Conservation (phyloP, 2,113 vertebrate genomes). For the Ceyx melanurus region DNA sequence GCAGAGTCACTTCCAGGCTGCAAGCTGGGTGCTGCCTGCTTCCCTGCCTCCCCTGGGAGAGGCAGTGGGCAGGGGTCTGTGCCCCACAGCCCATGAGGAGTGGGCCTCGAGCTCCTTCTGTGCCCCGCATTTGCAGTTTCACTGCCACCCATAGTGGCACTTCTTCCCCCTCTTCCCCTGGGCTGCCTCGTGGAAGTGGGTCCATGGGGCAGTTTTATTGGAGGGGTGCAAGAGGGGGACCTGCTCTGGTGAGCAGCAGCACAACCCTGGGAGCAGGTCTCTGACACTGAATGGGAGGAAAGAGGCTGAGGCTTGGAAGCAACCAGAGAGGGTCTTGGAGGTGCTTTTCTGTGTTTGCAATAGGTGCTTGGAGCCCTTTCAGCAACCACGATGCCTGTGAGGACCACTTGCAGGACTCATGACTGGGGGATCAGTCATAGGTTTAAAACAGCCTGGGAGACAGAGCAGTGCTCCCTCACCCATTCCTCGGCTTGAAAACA, state of each 20-base stretch:
- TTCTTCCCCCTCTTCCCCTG: not conserved
- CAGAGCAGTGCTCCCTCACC: fast-evolving
- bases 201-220: not conserved
- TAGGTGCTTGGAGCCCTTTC: not conserved
- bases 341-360: not conserved
- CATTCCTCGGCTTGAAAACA: not conserved
- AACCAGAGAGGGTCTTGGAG: fast-evolving
- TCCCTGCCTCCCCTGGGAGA: not conserved
- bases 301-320: fast-evolving
- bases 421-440: not conserved
- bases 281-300: not conserved
- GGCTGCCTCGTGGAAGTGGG: not conserved
- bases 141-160: not conserved
- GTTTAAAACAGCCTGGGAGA: not conserved
- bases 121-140: not conserved
- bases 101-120: fast-evolving
- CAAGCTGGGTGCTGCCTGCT: not conserved
- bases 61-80: not conserved
- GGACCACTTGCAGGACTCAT: fast-evolving
- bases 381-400: fast-evolving
- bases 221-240: not conserved
- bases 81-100: fast-evolving
- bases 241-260: not conserved
- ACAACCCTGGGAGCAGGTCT: fast-evolving
- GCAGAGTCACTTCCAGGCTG: not conserved